phyloP scores from a whole-genome alignment of 2,888 invertebrate genomes.

The Pristionchus fissidentatus region DNA sequence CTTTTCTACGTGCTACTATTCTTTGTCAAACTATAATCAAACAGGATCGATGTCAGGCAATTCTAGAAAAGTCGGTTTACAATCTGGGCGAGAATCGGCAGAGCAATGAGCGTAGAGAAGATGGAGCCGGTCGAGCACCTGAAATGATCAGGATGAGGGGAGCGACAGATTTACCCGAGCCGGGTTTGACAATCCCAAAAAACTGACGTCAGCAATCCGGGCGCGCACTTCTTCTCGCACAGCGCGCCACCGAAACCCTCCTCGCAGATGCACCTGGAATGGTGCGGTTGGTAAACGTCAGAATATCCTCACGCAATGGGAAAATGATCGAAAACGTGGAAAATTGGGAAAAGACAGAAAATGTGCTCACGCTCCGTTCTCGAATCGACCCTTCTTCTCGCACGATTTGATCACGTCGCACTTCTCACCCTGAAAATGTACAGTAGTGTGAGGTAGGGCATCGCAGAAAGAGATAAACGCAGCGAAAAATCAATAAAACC shows the following conservation, averaged over 20 bases:
- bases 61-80: conserved; percentile 1
- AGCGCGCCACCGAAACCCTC: conserved; percentile 71
- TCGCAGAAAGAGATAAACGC: conserved; percentile 51
- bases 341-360: not conserved
- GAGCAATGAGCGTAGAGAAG: not conserved
- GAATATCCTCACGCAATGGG: not conserved
- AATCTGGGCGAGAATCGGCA: not conserved
- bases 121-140: conserved; percentile 19
- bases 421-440: conserved; percentile 60
- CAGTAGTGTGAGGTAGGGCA: not conserved
- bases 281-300: not conserved
- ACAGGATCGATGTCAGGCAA: no score
- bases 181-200: not conserved
- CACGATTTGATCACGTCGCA: conserved; percentile 62
- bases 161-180: no score
- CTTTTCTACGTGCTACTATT: no score
- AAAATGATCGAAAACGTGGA: not conserved
- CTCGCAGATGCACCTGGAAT: conserved; percentile 66
- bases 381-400: conserved; percentile 66
- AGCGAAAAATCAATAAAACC: not conserved
- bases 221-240: conserved; percentile 69
- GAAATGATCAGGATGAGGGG: not conserved
- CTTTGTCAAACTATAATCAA: no score
- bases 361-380: conserved; percentile 55
- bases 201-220: conserved; percentile 68